Conservation (phyloP, 2,113 vertebrate genomes). For the Theristicus caerulescens region DNA sequence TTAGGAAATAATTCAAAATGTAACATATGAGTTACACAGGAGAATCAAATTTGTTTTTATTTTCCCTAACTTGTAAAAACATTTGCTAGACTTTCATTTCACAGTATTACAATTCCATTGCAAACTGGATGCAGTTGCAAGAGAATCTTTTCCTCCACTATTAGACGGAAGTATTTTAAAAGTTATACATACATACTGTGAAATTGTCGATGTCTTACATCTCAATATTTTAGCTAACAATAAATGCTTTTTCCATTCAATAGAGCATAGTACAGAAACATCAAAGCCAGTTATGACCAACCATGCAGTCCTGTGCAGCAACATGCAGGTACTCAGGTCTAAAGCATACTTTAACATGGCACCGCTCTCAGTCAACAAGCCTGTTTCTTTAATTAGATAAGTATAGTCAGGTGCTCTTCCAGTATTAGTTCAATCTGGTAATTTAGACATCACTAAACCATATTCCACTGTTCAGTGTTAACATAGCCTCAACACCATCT, state of each 20-base stretch:
- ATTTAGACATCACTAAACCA: neutral
- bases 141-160: neutral
- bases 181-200: neutral
- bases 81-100: neutral
- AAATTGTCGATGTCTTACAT: neutral
- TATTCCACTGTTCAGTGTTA: neutral
- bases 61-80: neutral
- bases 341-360: neutral
- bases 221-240: neutral
- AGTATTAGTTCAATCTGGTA: neutral
- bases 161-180: neutral
- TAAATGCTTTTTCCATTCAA: neutral
- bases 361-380: neutral
- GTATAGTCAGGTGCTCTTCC: neutral
- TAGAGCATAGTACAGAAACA: neutral
- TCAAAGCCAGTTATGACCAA: neutral
- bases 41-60: neutral
- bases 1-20: neutral
- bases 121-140: neutral
- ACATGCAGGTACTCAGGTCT: neutral
- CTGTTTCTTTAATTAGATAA: neutral
- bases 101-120: neutral
- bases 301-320: neutral
- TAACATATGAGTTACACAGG: neutral
- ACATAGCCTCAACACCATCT: neutral